phyloP scores from a whole-genome alignment of 2,888 invertebrate species.

The Nineta flava region DNA sequence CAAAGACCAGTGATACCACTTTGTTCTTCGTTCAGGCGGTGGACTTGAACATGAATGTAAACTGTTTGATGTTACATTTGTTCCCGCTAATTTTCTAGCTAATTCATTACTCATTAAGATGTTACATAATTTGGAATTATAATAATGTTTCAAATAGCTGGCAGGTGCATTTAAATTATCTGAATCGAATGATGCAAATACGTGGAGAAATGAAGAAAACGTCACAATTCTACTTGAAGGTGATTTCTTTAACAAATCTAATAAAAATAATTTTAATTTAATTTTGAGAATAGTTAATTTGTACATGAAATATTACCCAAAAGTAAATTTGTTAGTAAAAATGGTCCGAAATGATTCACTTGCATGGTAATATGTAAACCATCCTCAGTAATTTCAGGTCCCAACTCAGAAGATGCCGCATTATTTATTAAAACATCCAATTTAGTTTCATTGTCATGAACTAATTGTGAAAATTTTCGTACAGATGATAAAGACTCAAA shows the following conservation, averaged over 20 bases:
- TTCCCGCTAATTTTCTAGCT: slow-evolving; percentile 19
- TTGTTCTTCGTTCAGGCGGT: slow-evolving; percentile 23
- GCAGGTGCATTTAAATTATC: slow-evolving; percentile 1
- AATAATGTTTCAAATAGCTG: slow-evolving; percentile 16
- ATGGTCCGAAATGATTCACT: slow-evolving; percentile 56
- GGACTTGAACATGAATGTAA: slow-evolving; percentile 24
- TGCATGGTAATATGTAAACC: slow-evolving; percentile 49
- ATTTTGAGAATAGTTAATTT: too few species aligned
- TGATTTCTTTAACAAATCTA: slow-evolving; percentile 32
- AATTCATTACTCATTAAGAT: slow-evolving; percentile 23
- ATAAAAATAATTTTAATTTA: not conserved
- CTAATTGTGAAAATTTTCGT: slow-evolving; percentile 43
- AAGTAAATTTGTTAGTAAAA: slow-evolving; percentile 43
- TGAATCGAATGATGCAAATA: not conserved
- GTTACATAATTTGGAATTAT: slow-evolving; percentile 24
- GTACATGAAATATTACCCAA: slow-evolving; percentile 24
- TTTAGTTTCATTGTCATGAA: slow-evolving; percentile 34
- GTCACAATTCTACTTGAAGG: slow-evolving; percentile 23
- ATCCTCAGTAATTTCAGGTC: slow-evolving; percentile 37
- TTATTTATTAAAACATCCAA: slow-evolving; percentile 50
- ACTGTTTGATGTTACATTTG: slow-evolving; percentile 23
- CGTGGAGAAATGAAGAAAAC: slow-evolving; percentile 18
- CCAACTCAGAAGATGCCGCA: slow-evolving; percentile 36
- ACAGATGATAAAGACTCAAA: slow-evolving; percentile 37
- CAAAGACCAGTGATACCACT: not conserved